Evolutionary conservation across 1,140 invertebrate genomes (phyloP).

Genomic region (Drosophila nikananu): DNA sequence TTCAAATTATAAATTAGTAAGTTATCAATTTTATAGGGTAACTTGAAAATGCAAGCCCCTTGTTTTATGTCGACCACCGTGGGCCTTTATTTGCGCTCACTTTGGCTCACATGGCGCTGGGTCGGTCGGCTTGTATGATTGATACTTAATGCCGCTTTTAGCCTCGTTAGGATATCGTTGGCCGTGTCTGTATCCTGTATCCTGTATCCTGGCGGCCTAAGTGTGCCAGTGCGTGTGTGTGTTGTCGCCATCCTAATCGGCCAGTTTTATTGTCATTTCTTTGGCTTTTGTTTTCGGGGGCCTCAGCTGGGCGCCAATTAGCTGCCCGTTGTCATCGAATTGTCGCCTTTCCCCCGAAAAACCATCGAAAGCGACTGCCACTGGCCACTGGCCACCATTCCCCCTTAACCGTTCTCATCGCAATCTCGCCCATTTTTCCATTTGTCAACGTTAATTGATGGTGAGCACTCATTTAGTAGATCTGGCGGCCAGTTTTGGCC

Average conservation of each 20-base stretch:
- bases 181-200: conserved; percentile 26
- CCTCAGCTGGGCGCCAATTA: conserved; percentile 70
- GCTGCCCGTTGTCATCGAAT: conserved; percentile 57
- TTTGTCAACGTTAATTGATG: conserved; percentile 79
- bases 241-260: conserved; percentile 59
- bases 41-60: accelerated
- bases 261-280: conserved; percentile 76
- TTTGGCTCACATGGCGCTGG: conserved; percentile 48
- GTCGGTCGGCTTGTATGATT: conserved; percentile 68
- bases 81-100: conserved; percentile 60
- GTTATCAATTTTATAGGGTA: neutral
- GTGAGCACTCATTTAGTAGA: conserved; percentile 68
- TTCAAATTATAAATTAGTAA: neutral
- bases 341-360: conserved; percentile 25
- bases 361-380: neutral
- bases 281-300: conserved; percentile 71
- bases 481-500: conserved; percentile 37
- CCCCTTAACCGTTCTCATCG: neutral
- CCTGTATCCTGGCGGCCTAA: conserved; percentile 10
- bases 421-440: conserved; percentile 49
- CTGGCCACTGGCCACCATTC: neutral
- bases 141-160: conserved; percentile 81
- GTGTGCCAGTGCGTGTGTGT: conserved; percentile 19
- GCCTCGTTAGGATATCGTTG: conserved; percentile 75
- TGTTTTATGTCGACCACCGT: conserved; percentile 8